Evolutionary conservation across 2,888 invertebrate genomes (phyloP).

Genomic region (Incurvaria masculella): DNA sequence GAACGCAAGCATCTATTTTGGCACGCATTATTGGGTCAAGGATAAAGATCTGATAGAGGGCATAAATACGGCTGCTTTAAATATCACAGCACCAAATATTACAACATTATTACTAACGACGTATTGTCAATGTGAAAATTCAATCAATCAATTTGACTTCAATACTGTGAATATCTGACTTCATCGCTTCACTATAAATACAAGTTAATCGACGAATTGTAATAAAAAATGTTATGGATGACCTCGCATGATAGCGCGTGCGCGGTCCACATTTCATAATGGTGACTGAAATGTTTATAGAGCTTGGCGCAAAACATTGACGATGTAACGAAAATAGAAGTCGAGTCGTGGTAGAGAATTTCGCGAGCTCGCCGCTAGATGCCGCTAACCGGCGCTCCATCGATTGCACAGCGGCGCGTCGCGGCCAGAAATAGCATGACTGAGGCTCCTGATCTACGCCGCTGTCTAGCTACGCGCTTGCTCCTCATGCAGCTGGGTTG

Average conservation of each 20-base stretch:
- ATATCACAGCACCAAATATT: too few species aligned
- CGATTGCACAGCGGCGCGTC: neutral
- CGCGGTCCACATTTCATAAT: neutral
- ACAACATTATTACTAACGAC: too few species aligned
- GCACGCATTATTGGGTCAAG: conserved; percentile 48
- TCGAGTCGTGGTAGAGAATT: neutral
- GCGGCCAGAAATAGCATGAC: neutral
- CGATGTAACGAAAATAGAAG: neutral
- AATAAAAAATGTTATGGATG: neutral
- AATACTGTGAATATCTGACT: too few species aligned
- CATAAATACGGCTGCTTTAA: too few species aligned
- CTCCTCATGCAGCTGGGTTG: too few species aligned
- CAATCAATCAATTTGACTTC: too few species aligned
- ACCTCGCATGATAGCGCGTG: neutral
- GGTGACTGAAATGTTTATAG: neutral
- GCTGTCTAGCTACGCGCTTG: too few species aligned
- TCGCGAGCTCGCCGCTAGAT: neutral
- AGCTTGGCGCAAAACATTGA: neutral
- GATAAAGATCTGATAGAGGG: too few species aligned
- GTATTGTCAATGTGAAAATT: too few species aligned
- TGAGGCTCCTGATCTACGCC: too few species aligned
- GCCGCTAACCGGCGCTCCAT: neutral
- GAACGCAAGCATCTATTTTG: conserved; percentile 50
- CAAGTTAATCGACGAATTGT: neutral
- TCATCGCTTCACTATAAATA: too few species aligned